Percentiles rank a stretch among this genome's conserved stretches.
Conservation (phyloP, 2,888 invertebrate genomes). For the Unio pictorum region DNA sequence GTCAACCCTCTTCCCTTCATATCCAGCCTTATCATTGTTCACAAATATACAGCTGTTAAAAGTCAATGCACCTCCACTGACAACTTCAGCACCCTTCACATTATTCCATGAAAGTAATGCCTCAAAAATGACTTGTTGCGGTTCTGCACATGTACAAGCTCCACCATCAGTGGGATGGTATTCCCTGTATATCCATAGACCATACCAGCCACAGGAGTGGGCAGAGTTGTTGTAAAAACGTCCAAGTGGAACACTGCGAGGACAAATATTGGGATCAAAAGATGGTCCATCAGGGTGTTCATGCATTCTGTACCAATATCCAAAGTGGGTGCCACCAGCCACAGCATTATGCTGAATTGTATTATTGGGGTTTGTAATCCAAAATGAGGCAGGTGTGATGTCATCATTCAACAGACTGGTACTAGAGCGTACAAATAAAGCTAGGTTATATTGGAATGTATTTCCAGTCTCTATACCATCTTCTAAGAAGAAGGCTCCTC, state of each 20-base stretch:
- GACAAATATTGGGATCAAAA: constrained; percentile 51
- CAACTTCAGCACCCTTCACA: constrained; percentile 66
- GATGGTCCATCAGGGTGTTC: constrained; percentile 66
- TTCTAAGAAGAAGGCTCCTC: constrained; percentile 68
- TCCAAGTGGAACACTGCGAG: constrained; percentile 53
- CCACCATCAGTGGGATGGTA: constrained; percentile 48
- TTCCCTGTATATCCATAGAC: constrained; percentile 64
- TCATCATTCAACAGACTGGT: constrained; percentile 67
- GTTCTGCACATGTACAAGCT: constrained; percentile 16
- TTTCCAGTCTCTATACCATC: constrained; percentile 67
- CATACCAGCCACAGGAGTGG: constrained; percentile 68
- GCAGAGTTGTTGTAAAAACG: constrained; percentile 62
- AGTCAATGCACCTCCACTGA: constrained; percentile 60
- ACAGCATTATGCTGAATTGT: constrained; percentile 60
- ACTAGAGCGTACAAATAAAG: constrained; percentile 59
- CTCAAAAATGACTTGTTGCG: constrained; percentile 35
- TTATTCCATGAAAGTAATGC: constrained; percentile 61
- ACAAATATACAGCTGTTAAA: constrained; percentile 54
- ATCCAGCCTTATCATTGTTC: constrained; percentile 61
- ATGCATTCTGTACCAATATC: constrained; percentile 69
- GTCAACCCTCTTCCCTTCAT: constrained; percentile 37
- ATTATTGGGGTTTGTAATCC: constrained; percentile 69
- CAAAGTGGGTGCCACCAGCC: constrained; percentile 68
- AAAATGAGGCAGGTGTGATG: constrained; percentile 69
- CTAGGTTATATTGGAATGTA: constrained; percentile 63